These are phyloP conservation scores for Leptosomus discolor DNA, from an alignment of 2,113 vertebrate species.

Conservation along the genomic window DNA sequence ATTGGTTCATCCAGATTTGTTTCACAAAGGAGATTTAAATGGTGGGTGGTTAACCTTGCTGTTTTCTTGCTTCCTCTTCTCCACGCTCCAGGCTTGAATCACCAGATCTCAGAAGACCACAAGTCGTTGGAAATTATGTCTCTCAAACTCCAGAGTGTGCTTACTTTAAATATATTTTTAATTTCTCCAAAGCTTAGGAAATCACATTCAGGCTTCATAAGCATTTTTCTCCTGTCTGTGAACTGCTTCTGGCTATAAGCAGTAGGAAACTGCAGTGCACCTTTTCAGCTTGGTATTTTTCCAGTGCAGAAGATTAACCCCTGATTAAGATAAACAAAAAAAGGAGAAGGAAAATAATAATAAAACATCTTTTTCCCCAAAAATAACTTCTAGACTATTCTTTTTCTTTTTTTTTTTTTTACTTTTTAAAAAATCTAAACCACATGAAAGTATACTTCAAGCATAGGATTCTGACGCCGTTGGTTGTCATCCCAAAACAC, in stretches of 20 bases:
- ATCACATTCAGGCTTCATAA: not conserved
- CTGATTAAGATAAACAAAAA: not conserved
- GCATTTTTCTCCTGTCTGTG: not conserved
- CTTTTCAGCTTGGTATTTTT: not conserved
- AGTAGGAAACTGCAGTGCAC: not conserved
- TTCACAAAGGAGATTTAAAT: not conserved
- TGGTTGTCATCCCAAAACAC: not conserved
- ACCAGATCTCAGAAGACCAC: not conserved
- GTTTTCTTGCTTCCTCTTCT: not conserved
- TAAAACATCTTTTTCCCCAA: not conserved
- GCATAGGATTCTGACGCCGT: not conserved
- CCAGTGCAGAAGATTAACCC: not conserved
- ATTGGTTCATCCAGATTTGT: not conserved
- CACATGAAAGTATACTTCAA: not conserved
- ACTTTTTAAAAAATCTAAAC: not conserved
- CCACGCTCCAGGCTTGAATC: not conserved
- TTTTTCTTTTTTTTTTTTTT: not conserved
- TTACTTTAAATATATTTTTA: not conserved
- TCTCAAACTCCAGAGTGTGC: not conserved
- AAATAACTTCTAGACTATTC: not conserved
- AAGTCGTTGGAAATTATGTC: not conserved
- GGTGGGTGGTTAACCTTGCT: not conserved
- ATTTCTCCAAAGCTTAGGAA: not conserved
- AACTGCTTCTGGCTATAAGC: not conserved
- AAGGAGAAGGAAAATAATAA: not conserved